Evolutionary conservation across 2,113 vertebrate species (phyloP), one percentile per base, ranked within the genome.

Genomic region (Barbus barbus): DNA sequence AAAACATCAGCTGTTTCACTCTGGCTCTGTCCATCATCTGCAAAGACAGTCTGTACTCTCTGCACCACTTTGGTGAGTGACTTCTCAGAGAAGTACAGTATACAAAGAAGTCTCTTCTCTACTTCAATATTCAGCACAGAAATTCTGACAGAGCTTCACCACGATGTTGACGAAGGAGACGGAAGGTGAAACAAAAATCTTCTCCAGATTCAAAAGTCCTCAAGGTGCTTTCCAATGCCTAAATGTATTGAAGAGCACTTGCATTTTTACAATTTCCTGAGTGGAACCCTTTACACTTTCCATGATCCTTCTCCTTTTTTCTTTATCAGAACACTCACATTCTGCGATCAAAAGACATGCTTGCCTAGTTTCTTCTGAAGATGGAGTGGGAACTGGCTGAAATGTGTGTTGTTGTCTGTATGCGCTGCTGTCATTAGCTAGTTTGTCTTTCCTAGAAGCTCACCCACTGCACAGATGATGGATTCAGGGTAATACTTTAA

Each of bases 201-300:
- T n/a, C n/a, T n/a, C n/a, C n/a, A n/a, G n/a, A n/a, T n/a, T n/a
- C n/a, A n/a, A n/a, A n/a, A n/a, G n/a, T n/a, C n/a, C n/a, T n/a
- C n/a, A n/a, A n/a, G n/a, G n/a, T n/a, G n/a, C n/a, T n/a, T n/a
- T n/a, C n/a, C n/a, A 84, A 24, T 1, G 74, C 83, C 16, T 63
- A 28, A 24, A 46, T 14, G 16, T 72, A 80, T 31, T 79, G 69
- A 33, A 46, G 16, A 0, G 77, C 38, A 22, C 48, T 71, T 71
- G 83, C 83, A 51, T 69, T 26, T 81, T 33, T 38, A 58, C 41
- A 3, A 81, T 73, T 13, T 80, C 83, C 16, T 81, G 53, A 11
- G 77, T 77, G 2, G 77, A 76, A 2, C 77, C 83, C 14, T 60
- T 85, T 20, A 71, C 18, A 67, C 83, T 81, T 28, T 84, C 61